Base-by-base conservation (phyloP, 2,113 vertebrate genomes). In the Cyphomyrus plagiostoma region DNA sequence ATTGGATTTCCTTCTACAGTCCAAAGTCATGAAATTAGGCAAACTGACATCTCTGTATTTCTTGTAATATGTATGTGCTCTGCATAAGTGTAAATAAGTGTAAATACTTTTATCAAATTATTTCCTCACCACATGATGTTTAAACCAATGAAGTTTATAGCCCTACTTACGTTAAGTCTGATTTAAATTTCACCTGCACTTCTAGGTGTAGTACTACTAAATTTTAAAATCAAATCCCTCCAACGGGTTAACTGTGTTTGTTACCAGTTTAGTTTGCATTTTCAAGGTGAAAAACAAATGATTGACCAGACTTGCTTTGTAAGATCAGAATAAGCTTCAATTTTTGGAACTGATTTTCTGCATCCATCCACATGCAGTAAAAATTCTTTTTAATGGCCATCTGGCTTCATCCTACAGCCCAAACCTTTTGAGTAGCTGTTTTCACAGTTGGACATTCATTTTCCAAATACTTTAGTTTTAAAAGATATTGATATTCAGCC, bases 361-460 rank as follows among this genome's bases (percentile, higher is more conserved):
- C 66, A 74, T 74, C 26, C 66, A 74, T 74, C 11, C 26, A 74
- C 23, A 62, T n/a, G 21, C 56, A 62, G 7, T 62, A 17, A 35
- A 74, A 35, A 74, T 35, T 70, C 26, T 87, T 86, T 39, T 30
- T 49, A 50, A 82, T 42, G 83, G 50, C 48, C 46, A 23, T 21
- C 42, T 23, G n/a, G 11, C 26, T 74, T 74, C 21, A 10, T 45
- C 30, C 82, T 53, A 49, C 58, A 89, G 49, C 77, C 49, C 56
- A 50, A 87, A 23, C 88, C 26, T 46, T 87, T 11, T 13, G 82
- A 58, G 39, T 80, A 62, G 90, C 45, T 88, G 66, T 87, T 42
- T 80, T 17, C 87, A 93, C 90, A 93, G 92, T 89, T 74, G 66
- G 11, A 74, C 30, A 15, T 74, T 74, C 30, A 74, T 74, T 74